Percentiles rank a stretch among this genome's conserved stretches.
phyloP scores from a whole-genome alignment of 2,888 invertebrate species.

The Pseudococcus viburni region DNA sequence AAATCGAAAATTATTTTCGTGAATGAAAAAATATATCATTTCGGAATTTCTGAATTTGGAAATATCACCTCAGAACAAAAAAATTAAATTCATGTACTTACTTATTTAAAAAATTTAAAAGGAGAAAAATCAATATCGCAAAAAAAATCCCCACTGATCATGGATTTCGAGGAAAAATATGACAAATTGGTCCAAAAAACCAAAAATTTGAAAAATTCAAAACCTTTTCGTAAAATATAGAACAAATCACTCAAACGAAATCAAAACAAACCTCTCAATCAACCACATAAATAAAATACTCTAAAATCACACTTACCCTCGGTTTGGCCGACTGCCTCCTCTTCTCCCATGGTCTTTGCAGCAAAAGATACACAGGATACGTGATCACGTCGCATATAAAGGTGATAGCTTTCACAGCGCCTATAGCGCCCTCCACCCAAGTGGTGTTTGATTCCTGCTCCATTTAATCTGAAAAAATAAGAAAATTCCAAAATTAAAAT shows the following conservation, averaged over 20 bases:
- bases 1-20: too few relatives aligned
- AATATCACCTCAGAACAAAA: too few relatives aligned
- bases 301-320: slow-evolving; percentile 76
- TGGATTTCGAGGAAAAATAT: too few relatives aligned
- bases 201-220: too few relatives aligned
- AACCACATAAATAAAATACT: neutral
- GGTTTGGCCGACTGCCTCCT: slow-evolving; percentile 82
- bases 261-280: neutral
- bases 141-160: too few relatives aligned
- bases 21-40: too few relatives aligned
- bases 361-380: slow-evolving; percentile 88
- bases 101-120: too few relatives aligned
- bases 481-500: neutral
- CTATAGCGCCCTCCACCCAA: slow-evolving; percentile 79
- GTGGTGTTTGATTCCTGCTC: slow-evolving; percentile 54
- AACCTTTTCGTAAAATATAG: too few relatives aligned
- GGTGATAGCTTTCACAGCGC: slow-evolving; percentile 84
- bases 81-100: too few relatives aligned
- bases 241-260: neutral
- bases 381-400: slow-evolving; percentile 92
- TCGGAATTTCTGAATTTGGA: too few relatives aligned
- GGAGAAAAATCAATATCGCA: too few relatives aligned
- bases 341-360: slow-evolving; percentile 90
- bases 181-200: too few relatives aligned
- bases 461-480: slow-evolving; percentile 58